Conservation (phyloP, 2,113 vertebrate genomes). For the Ahaetulla prasina region DNA sequence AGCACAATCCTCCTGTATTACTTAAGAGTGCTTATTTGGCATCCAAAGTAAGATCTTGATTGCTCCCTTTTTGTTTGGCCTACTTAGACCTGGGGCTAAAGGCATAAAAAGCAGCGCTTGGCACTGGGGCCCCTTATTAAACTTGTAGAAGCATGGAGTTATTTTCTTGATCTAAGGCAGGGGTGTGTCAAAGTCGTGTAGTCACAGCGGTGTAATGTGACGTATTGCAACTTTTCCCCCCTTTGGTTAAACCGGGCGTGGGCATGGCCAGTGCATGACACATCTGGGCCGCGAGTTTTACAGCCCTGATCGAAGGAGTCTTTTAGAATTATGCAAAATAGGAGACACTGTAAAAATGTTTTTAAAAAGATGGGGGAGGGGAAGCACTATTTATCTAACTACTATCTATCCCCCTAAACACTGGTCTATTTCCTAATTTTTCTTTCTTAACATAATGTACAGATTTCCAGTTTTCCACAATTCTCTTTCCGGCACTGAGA, state of each 20-base stretch:
- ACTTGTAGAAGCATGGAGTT: background rate
- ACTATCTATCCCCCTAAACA: background rate
- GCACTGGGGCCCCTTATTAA: background rate
- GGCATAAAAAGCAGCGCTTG: background rate
- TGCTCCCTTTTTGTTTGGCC: background rate
- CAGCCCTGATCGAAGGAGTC: background rate
- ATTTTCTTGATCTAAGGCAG: background rate
- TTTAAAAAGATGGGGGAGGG: background rate
- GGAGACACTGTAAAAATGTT: background rate
- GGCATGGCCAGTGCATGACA: accelerated
- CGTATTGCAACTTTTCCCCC: too few relatives aligned
- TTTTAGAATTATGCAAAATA: background rate
- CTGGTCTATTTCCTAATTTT: background rate
- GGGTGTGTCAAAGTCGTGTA: too few relatives aligned
- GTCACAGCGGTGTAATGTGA: too few relatives aligned
- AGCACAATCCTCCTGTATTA: background rate
- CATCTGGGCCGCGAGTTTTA: too few relatives aligned
- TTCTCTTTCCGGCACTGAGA: background rate
- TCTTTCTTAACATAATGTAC: background rate
- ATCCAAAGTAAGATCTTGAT: background rate
- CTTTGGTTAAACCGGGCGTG: too few relatives aligned
- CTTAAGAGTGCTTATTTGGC: background rate
- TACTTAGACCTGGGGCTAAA: background rate
- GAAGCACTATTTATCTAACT: background rate
- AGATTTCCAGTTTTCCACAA: background rate